Base-by-base conservation (phyloP, 2,888 invertebrate genomes). In the Cantharis rufa region DNA sequence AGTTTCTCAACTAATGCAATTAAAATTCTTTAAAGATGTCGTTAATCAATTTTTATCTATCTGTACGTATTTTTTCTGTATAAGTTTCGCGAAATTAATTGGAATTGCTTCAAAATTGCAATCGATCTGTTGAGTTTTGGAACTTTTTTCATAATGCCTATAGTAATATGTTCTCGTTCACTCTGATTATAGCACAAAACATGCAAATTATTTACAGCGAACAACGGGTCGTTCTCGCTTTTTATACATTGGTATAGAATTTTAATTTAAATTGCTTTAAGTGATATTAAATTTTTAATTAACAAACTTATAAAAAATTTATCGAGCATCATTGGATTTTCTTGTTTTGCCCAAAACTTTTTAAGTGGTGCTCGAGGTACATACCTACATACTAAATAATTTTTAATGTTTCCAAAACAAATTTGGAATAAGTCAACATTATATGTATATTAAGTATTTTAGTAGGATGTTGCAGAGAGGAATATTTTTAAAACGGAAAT, bases 401-500 rank as follows among this genome's bases (percentile, higher is more conserved):
- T 48, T 48, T 48, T 48, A 48, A 48, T 48, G 7, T 48, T 48
- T 48, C 7, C n/a, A 48, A 48, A 48, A 48, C 48, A 48, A 48
- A 48, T 48, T n/a, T 48, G n/a, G 48, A n/a, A 48, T 48, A 48
- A 48, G n/a, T n/a, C 48, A 48, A 48, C 48, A n/a, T 1, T n/a
- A n/a, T 48, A 48, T 48, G n/a, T 48, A 48, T 48, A 28, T 48
- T 48, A 48, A 48, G 48, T 48, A n/a, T n/a, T n/a, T 48, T 48
- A 48, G n/a, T 71, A 71, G 72, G 70, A 78, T 73, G 73, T 81
- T 77, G 82, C 82, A 81, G 78, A 77, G 78, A 80, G 73, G 77
- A 77, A 80, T 79, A 81, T 82, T 79, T 74, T 80, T 79, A 76
- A 78, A 82, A 82, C 82, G 83, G 83, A 83, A 83, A 84, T 83